Conservation (phyloP, 2,888 invertebrate species). For the Thymelicus acteon region DNA sequence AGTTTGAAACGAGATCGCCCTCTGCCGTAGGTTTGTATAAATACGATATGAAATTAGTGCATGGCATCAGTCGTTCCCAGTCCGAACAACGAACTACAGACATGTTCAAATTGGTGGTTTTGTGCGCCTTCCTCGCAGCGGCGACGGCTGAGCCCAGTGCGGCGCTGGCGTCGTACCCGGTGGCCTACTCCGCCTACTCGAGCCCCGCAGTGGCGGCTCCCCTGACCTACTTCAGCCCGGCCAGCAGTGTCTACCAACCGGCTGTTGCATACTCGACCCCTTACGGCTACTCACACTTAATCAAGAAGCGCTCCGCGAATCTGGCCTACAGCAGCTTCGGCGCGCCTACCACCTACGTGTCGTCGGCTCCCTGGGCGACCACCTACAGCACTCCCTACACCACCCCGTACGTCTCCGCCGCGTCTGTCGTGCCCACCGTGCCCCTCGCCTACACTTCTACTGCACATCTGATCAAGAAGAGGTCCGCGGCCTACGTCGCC, state of each 20-base stretch:
- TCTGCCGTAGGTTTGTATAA: constrained; percentile 42
- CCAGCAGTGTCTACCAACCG: constrained; percentile 55
- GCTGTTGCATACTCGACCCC: constrained; percentile 36
- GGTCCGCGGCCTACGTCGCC: constrained; percentile 52
- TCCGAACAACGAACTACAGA: constrained; percentile 69
- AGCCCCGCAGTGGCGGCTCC: constrained; percentile 51
- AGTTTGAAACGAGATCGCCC: constrained; percentile 33
- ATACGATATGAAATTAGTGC: constrained; percentile 37
- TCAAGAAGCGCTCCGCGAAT: constrained; percentile 46
- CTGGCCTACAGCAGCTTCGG: constrained; percentile 37
- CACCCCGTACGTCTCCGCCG: constrained; percentile 22
- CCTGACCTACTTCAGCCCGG: constrained; percentile 65
- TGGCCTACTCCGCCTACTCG: constrained; percentile 51
- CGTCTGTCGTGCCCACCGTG: constrained; percentile 47
- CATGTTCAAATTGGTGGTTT: constrained; percentile 82
- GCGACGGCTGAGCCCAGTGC: constrained; percentile 71
- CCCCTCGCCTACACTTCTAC: constrained; percentile 43
- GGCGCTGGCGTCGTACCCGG: constrained; percentile 50
- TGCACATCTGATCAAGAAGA: constrained; percentile 64
- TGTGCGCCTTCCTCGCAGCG: constrained; percentile 85
- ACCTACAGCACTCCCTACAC: constrained; percentile 42
- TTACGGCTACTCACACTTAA: constrained; percentile 42
- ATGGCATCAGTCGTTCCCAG: constrained; percentile 65
- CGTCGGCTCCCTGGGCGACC: constrained; percentile 45
- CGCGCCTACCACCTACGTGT: constrained; percentile 48